These are phyloP conservation scores for Streblospio benedicti DNA, from an alignment of 1,140 invertebrate genomes.

Conservation along the genomic window DNA sequence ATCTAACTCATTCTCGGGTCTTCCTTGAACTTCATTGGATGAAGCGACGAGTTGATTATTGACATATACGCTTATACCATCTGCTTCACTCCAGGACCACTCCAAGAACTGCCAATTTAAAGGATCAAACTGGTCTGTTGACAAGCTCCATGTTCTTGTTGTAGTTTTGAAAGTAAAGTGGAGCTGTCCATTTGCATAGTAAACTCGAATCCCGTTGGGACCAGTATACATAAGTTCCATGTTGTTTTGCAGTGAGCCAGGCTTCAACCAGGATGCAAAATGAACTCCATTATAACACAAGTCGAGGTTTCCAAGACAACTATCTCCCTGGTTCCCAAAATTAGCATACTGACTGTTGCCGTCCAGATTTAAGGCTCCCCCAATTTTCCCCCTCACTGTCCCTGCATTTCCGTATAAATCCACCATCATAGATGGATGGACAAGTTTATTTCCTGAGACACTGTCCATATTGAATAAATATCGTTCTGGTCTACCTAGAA, in stretches of 20 bases:
- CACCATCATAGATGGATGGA: slow-evolving; percentile 25
- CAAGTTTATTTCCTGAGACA: slow-evolving; percentile 18
- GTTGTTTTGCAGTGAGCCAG: slow-evolving; percentile 26
- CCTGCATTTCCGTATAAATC: slow-evolving; percentile 24
- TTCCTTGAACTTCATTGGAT: not conserved
- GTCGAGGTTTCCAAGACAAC: slow-evolving; percentile 39
- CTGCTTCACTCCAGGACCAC: slow-evolving; percentile 35
- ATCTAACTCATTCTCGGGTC: slow-evolving; percentile 10
- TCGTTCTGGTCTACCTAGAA: slow-evolving; percentile 30
- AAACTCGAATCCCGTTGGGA: slow-evolving; percentile 16
- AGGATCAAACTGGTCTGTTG: slow-evolving; percentile 22
- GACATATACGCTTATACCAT: slow-evolving; percentile 33
- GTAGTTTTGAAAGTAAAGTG: slow-evolving; percentile 5
- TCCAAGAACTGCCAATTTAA: slow-evolving; percentile 38
- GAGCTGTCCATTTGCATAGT: slow-evolving; percentile 11
- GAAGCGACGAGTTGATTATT: slow-evolving; percentile 27
- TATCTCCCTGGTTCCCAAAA: slow-evolving; percentile 29
- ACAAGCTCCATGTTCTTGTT: slow-evolving; percentile 30
- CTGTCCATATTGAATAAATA: slow-evolving; percentile 35
- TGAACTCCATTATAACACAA: slow-evolving; percentile 39
- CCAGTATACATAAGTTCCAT: slow-evolving; percentile 34
- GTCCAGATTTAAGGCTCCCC: slow-evolving; percentile 31
- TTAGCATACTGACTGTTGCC: slow-evolving; percentile 35
- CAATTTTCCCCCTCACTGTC: slow-evolving; percentile 34
- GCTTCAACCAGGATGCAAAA: slow-evolving; percentile 34